phyloP scores from a whole-genome alignment of 2,888 invertebrate species.

The Myathropa florea region DNA sequence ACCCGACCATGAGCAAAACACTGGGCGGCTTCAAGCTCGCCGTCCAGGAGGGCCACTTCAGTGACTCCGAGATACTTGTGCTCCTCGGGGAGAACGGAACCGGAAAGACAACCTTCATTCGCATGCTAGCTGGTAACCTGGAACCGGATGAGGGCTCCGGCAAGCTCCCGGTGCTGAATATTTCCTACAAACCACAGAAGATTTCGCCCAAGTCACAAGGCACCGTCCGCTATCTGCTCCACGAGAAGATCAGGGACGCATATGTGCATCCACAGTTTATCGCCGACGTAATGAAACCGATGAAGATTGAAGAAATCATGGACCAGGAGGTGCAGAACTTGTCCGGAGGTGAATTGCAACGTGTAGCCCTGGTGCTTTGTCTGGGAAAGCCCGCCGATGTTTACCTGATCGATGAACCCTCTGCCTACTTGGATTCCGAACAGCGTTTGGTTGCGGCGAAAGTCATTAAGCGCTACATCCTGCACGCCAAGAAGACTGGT shows the following conservation, averaged over 20 bases:
- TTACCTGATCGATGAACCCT: constrained; percentile 99
- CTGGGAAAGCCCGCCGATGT: constrained; percentile 99
- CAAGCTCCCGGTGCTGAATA: constrained; percentile 91
- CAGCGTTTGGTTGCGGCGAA: constrained; percentile 99
- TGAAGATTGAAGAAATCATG: constrained; percentile 97
- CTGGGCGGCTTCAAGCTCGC: constrained; percentile 88
- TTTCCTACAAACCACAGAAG: constrained; percentile 99
- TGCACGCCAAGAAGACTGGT: constrained; percentile 99
- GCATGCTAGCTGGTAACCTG: constrained; percentile 98
- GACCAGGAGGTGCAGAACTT: constrained; percentile 99
- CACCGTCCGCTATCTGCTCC: constrained; percentile 93
- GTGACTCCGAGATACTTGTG: constrained; percentile 99
- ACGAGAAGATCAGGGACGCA: constrained; percentile 98
- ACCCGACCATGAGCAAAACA: constrained; percentile 94
- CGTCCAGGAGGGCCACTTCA: constrained; percentile 96
- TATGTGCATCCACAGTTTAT: constrained; percentile 99
- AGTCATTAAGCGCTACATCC: constrained; percentile 99
- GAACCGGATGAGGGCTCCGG: constrained; percentile 88
- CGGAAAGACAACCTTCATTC: constrained; percentile 99
- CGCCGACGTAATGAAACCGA: constrained; percentile 99
- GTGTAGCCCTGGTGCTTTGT: constrained; percentile 97
- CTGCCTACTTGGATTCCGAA: constrained; percentile 99
- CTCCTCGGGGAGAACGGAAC: constrained; percentile 99
- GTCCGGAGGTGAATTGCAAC: constrained; percentile 99
- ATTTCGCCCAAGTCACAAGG: constrained; percentile 99